Conservation (phyloP, 2,888 invertebrate species). For the Eristalis arbustorum region DNA sequence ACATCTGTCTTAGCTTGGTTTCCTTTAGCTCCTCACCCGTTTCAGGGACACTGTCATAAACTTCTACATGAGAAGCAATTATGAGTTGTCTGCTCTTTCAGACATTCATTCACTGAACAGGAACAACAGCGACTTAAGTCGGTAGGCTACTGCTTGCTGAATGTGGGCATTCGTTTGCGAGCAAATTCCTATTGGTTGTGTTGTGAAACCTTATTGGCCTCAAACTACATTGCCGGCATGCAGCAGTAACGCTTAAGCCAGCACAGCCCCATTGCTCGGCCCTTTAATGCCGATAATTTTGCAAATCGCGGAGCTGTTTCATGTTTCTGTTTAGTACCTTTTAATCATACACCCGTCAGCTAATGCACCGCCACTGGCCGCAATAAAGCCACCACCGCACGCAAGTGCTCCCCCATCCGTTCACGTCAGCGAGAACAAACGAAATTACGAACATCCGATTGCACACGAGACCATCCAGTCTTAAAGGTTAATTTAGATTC, state of each 20-base stretch:
- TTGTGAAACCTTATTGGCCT: no score
- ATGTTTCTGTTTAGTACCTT: not conserved
- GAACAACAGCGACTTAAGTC: no score
- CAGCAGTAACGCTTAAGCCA: no score
- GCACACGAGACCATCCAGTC: conserved; percentile 1
- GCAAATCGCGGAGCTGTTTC: not conserved
- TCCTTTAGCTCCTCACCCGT: not conserved
- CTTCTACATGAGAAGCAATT: not conserved
- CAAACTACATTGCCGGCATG: no score
- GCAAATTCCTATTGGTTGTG: no score
- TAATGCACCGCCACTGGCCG: not conserved
- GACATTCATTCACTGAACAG: no score
- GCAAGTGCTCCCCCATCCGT: not conserved
- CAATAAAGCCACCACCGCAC: not conserved
- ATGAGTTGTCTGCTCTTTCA: not conserved
- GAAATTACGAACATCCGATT: conserved; percentile 1
- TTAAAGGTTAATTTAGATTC: conserved; percentile 40
- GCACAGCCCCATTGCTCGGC: no score
- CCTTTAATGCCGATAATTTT: not conserved
- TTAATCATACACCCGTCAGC: not conserved
- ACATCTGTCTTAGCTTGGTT: not conserved
- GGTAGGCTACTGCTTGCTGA: no score
- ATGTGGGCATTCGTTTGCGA: no score
- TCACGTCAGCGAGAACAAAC: not conserved
- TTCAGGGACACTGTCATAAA: not conserved